phyloP scores from a whole-genome alignment of 2,888 invertebrate species.

The Tribolium freemani region DNA sequence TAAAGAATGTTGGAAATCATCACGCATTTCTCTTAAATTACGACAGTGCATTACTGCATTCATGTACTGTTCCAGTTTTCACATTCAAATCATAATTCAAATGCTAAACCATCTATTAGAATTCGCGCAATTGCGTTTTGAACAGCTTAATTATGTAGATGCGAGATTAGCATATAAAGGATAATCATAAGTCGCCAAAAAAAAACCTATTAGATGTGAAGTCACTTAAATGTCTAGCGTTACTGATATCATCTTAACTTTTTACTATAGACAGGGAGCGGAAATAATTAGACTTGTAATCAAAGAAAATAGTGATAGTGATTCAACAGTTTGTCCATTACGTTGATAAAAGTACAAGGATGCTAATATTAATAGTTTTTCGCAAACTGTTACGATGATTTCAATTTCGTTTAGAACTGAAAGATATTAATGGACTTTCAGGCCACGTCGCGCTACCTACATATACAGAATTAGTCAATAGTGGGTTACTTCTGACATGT shows the following conservation, averaged over 20 bases:
- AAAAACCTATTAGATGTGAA: neutral
- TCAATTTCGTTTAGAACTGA: no score
- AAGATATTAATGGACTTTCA: no score
- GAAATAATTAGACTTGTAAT: neutral
- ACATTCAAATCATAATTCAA: neutral
- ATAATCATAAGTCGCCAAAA: conserved; percentile 6
- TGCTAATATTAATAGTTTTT: neutral
- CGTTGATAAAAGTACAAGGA: neutral
- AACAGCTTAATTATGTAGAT: neutral
- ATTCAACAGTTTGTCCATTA: neutral
- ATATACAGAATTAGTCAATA: no score
- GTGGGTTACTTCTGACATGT: no score
- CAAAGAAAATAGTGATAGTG: neutral
- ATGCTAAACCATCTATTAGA: neutral
- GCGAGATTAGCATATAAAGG: conserved; percentile 1
- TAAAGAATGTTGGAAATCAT: neutral
- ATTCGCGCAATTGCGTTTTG: neutral
- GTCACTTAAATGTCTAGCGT: conserved; percentile 9
- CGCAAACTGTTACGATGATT: no score
- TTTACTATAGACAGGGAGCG: conserved; percentile 1
- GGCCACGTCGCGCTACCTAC: no score
- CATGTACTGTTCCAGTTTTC: neutral
- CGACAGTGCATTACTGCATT: neutral
- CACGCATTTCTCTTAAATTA: neutral
- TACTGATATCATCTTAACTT: neutral